These are phyloP conservation scores for Sericinus montela DNA, from an alignment of 2,888 invertebrate genomes.

Conservation along the genomic window DNA sequence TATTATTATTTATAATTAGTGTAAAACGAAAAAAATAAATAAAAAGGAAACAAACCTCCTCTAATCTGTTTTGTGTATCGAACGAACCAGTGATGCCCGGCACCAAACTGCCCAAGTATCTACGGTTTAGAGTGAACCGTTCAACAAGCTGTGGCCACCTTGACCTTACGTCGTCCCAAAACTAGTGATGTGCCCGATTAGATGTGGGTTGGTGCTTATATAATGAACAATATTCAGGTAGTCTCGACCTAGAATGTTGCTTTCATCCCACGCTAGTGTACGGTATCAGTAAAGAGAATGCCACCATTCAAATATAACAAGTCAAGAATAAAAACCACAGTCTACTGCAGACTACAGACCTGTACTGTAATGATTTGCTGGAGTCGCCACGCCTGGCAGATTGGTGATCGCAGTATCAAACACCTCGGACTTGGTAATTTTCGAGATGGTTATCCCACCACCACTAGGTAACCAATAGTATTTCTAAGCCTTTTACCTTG, in stretches of 20 bases:
- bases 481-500: no score
- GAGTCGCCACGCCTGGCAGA: no score
- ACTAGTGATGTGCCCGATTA: constrained; percentile 85
- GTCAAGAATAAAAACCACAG: no score
- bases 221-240: constrained; percentile 85
- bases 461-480: no score
- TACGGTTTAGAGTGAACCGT: constrained; percentile 90
- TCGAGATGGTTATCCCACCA: no score
- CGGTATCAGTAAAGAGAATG: constrained; percentile 79
- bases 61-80: constrained; percentile 82
- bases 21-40: no score
- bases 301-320: no score
- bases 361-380: no score
- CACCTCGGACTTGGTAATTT: no score
- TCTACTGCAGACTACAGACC: no score
- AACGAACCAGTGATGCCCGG: constrained; percentile 85
- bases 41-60: constrained; percentile 80
- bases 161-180: constrained; percentile 90
- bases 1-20: no score
- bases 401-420: no score
- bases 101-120: constrained; percentile 88
- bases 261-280: constrained; percentile 85
- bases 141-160: constrained; percentile 88
- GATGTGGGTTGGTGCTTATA: constrained; percentile 86
- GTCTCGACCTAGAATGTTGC: constrained; percentile 89